Percentiles rank a stretch among this genome's conserved stretches.
Conservation (phyloP, 2,113 vertebrate species). For the Cromileptes altivelis region DNA sequence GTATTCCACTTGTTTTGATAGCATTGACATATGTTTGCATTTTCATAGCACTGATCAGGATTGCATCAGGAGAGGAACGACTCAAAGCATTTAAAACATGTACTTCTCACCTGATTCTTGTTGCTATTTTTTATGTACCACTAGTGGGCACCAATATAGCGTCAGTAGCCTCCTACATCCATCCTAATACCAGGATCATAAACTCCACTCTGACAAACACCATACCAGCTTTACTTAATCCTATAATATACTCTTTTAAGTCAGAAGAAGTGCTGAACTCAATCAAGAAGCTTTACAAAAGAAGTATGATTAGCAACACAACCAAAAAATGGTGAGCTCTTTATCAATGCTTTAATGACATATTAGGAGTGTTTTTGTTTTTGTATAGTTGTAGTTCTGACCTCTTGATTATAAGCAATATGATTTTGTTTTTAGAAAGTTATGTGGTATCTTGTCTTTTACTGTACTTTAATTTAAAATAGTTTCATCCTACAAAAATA, state of each 20-base stretch:
- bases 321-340: background rate
- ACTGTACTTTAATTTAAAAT: too few species aligned
- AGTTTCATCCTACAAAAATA: too few species aligned
- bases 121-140: conserved; percentile 70
- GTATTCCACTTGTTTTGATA: conserved; percentile 50
- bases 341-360: background rate
- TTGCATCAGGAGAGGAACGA: conserved; percentile 49
- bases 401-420: too few species aligned
- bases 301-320: background rate
- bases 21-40: conserved; percentile 45
- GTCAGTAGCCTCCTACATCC: background rate
- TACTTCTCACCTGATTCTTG: conserved; percentile 74
- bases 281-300: conserved; percentile 52
- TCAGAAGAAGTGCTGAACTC: conserved; percentile 73
- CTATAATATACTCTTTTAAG: conserved; percentile 75
- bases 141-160: background rate
- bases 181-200: conserved; percentile 72
- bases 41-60: conserved; percentile 52
- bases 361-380: background rate
- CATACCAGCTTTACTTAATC: conserved; percentile 72
- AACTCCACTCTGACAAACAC: conserved; percentile 65
- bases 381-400: too few species aligned
- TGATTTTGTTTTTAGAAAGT: too few species aligned
- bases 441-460: too few species aligned
- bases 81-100: conserved; percentile 76